Evolutionary conservation across 2,888 invertebrate genomes (phyloP), one percentile per base, ranked within the genome.

Genomic region (Brachycybe producta): DNA sequence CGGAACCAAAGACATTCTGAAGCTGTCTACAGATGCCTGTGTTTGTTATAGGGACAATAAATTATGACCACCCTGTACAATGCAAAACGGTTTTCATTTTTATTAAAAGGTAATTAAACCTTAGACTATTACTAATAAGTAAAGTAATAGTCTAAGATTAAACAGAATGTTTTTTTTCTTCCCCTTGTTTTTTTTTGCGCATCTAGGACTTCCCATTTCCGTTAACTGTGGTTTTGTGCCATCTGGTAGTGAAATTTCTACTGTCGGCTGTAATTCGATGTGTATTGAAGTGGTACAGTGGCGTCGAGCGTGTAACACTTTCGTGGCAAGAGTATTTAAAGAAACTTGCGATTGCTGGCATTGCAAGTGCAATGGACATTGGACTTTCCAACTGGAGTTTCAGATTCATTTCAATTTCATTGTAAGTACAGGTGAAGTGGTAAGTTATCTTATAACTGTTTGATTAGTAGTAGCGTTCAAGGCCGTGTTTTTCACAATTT

Each of bases 321-420:
- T 75, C 79, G 28, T 90, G 86, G 75, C 72, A 77, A 54, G 80
- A 78, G 23, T 84, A 86, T 64, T 62, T 87, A n/a, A 73, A 78
- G 48, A 79, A 82, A 53, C 76, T 95, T 51, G 83, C 80, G 0
- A 65, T 65, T 30, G 62, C 66, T 55, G 97, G 95, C 4, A 70
- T 95, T 36, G 87, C 91, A 49, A 92, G 94, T 65, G 92, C 92
- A 2, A 76, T 98, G 49, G 98, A 99, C 64, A 92, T 98, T 59
- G 92, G 92, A 3, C 82, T 98, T 64, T 97, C 95, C 1, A 95
- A 95, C 68, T 98, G 97, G 97, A 94, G 92, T 13, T 75, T 98
- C 52, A 90, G 90, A 62, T 77, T 92, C 59, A 90, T 97, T 44
- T 88, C 90, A 15, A 82, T 98, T 57, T 92, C 92, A 2, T 72